Conservation (phyloP, 2,888 invertebrate genomes). For the Polydrusus cervinus region DNA sequence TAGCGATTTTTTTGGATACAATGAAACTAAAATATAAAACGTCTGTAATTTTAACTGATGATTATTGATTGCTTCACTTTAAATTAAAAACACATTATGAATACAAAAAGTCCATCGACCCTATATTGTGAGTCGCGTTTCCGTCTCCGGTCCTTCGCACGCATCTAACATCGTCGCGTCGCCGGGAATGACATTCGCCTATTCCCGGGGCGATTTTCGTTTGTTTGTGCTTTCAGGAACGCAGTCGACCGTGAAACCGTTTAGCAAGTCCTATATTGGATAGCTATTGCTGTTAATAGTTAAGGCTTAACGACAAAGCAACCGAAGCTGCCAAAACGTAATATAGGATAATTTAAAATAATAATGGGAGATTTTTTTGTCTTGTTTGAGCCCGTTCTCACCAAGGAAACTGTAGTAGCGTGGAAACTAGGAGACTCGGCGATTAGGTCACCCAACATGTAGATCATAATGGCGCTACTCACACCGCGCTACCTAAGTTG, state of each 20-base stretch:
- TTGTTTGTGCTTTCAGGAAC: slow-evolving; percentile 38
- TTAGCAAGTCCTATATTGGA: slow-evolving; percentile 25
- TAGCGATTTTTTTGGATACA: too few relatives aligned
- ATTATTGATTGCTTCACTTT: neutral
- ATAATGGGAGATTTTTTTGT: too few relatives aligned
- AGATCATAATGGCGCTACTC: too few relatives aligned
- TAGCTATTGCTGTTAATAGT: slow-evolving; percentile 6
- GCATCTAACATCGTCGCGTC: slow-evolving; percentile 37
- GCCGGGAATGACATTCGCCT: slow-evolving; percentile 34
- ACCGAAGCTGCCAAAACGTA: too few relatives aligned
- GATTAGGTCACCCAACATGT: too few relatives aligned
- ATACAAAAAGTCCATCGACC: slow-evolving; percentile 24
- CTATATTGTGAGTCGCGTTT: slow-evolving; percentile 12
- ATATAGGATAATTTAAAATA: too few relatives aligned
- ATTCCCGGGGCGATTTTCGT: slow-evolving; percentile 42
- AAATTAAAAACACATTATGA: neutral
- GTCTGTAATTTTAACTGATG: too few relatives aligned
- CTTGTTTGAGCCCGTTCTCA: too few relatives aligned
- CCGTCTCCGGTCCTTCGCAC: slow-evolving; percentile 30
- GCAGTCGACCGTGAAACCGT: slow-evolving; percentile 38
- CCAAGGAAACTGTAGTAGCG: too few relatives aligned
- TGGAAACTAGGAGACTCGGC: too few relatives aligned
- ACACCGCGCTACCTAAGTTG: too few relatives aligned
- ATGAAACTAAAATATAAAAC: too few relatives aligned
- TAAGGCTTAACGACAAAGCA: neutral